Percentiles rank a stretch among this genome's conserved stretches.
These are phyloP conservation scores for Sitta europaea DNA, from an alignment of 2,113 vertebrate genomes.

Conservation along the genomic window DNA sequence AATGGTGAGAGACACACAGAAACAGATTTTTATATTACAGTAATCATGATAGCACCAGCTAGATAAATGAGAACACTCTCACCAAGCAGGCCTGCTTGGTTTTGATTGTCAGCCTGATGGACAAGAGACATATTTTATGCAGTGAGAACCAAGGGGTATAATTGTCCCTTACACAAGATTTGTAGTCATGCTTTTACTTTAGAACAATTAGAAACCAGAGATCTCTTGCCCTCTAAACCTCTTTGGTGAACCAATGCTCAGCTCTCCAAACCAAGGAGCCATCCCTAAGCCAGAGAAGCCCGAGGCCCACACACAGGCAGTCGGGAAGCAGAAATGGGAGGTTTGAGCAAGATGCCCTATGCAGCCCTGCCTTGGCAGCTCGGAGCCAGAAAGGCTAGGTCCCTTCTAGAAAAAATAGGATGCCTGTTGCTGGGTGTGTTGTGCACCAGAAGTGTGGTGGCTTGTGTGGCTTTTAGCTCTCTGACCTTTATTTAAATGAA, in stretches of 20 bases:
- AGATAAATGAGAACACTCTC: not conserved
- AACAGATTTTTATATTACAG: not conserved
- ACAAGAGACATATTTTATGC: not conserved
- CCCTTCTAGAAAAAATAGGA: not conserved
- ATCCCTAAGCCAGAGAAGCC: not conserved
- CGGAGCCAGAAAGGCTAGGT: not conserved
- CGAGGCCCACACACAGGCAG: not conserved
- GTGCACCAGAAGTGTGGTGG: not conserved
- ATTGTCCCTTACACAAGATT: not conserved
- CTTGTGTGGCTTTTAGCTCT: not conserved
- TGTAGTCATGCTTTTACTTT: not conserved
- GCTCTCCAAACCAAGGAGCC: not conserved
- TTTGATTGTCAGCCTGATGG: not conserved
- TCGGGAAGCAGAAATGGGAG: accelerated
- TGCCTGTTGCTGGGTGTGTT: not conserved
- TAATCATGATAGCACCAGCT: not conserved
- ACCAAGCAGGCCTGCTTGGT: not conserved
- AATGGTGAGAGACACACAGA: not conserved
- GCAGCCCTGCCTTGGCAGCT: not conserved
- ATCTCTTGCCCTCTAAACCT: not conserved
- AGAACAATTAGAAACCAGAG: not conserved
- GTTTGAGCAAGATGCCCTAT: not conserved
- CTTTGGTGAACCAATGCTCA: not conserved
- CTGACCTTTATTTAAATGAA: conserved; percentile 46
- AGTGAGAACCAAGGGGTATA: not conserved